phyloP scores from a whole-genome alignment of 2,797 vertebrate species.

The Gastrophryne carolinensis region DNA sequence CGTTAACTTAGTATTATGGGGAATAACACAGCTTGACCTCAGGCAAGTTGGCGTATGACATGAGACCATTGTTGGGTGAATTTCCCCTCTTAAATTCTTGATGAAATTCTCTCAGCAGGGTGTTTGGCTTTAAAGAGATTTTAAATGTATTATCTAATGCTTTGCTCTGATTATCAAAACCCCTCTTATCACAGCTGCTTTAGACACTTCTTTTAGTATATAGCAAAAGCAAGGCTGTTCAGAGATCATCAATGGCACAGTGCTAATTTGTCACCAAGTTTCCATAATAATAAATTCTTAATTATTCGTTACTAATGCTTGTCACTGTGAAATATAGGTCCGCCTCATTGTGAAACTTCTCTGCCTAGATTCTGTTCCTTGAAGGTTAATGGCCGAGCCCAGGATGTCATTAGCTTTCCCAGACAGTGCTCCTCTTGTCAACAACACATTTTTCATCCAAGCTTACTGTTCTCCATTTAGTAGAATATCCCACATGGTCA shows the following conservation, averaged over 20 bases:
- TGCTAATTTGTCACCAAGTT: slow-evolving; percentile 84
- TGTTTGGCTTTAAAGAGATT: slow-evolving; percentile 80
- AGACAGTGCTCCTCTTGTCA: slow-evolving; percentile 75
- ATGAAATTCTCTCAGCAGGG: slow-evolving; percentile 86
- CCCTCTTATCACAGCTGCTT: slow-evolving; percentile 70
- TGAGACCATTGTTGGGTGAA: slow-evolving; percentile 78
- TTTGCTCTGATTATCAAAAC: slow-evolving; percentile 77
- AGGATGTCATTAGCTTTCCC: slow-evolving; percentile 79
- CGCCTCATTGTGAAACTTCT: slow-evolving; percentile 82
- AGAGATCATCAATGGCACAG: slow-evolving; percentile 85
- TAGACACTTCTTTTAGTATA: slow-evolving; percentile 67
- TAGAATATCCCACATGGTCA: neutral
- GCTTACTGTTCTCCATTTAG: neutral
- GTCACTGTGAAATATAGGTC: slow-evolving; percentile 88
- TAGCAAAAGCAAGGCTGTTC: slow-evolving; percentile 78
- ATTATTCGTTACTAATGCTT: slow-evolving; percentile 95
- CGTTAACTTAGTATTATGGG: slow-evolving; percentile 73
- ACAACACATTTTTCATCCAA: slow-evolving; percentile 61
- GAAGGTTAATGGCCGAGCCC: slow-evolving; percentile 86
- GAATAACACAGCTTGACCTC: slow-evolving; percentile 76
- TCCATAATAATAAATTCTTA: slow-evolving; percentile 94
- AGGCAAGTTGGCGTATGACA: slow-evolving; percentile 67
- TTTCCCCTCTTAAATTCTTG: slow-evolving; percentile 89
- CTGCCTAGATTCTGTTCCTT: slow-evolving; percentile 74
- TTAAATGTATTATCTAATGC: slow-evolving; percentile 80